Evolutionary conservation across 2,113 vertebrate species (phyloP), one percentile per base, ranked within the genome.

Genomic region (Morone chrysops): DNA sequence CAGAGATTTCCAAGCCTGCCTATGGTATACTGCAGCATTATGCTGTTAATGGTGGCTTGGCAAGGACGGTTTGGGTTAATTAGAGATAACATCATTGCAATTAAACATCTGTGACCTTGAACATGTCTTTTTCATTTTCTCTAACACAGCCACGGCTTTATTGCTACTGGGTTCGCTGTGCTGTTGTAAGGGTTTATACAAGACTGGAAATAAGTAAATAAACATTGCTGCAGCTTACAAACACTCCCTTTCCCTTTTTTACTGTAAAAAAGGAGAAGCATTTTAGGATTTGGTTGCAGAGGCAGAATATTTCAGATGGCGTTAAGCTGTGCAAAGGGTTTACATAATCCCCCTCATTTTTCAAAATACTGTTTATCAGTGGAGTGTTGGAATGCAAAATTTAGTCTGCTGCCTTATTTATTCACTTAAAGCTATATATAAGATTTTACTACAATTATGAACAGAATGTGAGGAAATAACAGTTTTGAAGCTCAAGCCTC

Each of bases 71-170:
- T 62, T 75, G 69, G 65, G 81, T 81, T 81, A 86, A 88, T 90
- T 87, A 83, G 62, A 62, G 85, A 87, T 87, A 80, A 62, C 75
- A 76, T 88, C 75, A n/a, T 38, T 71, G 72, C 73, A 89, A 92
- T 92, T 88, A 88, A 78, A 63, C 87, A 84, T 80, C 81, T 78
- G 79, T 77, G 83, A 85, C 89, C 82, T 82, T 90, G 68, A 83
- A 70, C 45, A 60, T n/a, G 69, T 75, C 75, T 69, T 68, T 41
- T 65, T 73, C 16, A 41, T 74, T 68, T 57, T 40, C 65, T 75
- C 12, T 2, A 14, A 12, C 2, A 7, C 41, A 61, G 41, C 47
- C 16, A 6, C n/a, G 20, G 80, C 41, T 43, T 70, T 14, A 41
- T 41, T 0, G 8, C 68, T 51, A 65, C 51, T 17, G 59, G 45